Evolutionary conservation across 2,797 vertebrate genomes (phyloP), one percentile per base, ranked within the genome.

Genomic region (Sebastes iracundus): DNA sequence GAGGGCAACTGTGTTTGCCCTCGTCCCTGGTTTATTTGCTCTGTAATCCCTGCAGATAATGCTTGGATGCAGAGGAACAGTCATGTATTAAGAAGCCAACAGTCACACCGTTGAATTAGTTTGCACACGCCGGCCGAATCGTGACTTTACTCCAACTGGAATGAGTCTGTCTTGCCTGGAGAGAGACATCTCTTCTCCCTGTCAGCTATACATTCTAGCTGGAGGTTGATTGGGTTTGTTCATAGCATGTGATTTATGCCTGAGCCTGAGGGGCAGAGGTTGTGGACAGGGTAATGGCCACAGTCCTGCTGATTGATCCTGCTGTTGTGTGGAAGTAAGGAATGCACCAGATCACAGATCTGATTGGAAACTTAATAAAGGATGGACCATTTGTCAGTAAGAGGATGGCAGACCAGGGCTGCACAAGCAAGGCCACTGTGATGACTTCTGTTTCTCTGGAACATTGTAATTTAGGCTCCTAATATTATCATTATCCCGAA

Each of bases 231-330:
- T 55, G 12, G 12, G 22, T 81, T 81, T 53, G 58, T 33, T 71
- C 27, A 5, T n/a, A 69, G 28, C 28, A 8, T 80, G 52, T 72
- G 62, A 77, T 82, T 74, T 65, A 80, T 65, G 64, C 13, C 9
- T 0, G 32, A 30, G 68, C 71, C 79, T 22, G n/a, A 55, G 59
- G 74, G 72, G 8, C 55, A 74, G 76, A 85, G 75, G 59, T 81
- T 72, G 32, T 73, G 25, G 30, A 42, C 55, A 49, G 83, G 70
- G 58, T 80, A 72, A 79, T 62, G 11, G 33, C 60, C 1, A 1
- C 22, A 10, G 52, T 65, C 30, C 67, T 75, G 20, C 61, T 84
- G 78, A 63, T 71, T 75, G 82, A 85, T 77, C 65, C 33, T 76
- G 72, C 2, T 33, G 49, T 42, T 25, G 33, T 35, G 76, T 59